Base-by-base conservation (phyloP, 2,888 invertebrate genomes). In the Sinotaia quadrata region DNA sequence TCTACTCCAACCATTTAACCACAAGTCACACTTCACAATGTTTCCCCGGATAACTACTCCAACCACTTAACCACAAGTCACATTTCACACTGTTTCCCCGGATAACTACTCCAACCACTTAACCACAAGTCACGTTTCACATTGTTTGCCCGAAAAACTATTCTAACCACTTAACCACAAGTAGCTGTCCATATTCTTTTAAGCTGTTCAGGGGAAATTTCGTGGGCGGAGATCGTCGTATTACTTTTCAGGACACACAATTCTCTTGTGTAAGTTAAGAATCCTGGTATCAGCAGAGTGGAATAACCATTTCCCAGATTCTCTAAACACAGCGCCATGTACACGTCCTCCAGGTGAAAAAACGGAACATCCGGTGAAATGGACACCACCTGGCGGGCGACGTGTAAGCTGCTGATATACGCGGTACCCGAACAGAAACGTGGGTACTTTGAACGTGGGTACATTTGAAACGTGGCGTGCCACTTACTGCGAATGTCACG, bases 291-390 rank as follows among this genome's bases (percentile, higher is more conserved):
- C 0, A 29, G 18, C 2, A 57, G 18, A 12, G 81, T 12, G 31
- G 69, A 44, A 68, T 56, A 21, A 31, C 37, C 2, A 10, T 29
- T 75, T 0, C 79, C 76, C 10, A 82, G 71, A 72, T 68, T 70
- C 31, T 67, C 66, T 7, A 78, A 68, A 52, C 83, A 83, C 36
- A 82, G 58, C 2, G 80, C 71, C 0, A 82, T 72, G 58, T 81
- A 84, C n/a, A 83, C 80, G 59, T 84, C 84, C 62, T 84, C 84
- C 51, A 83, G 65, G 67, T 81, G 77, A 54, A 83, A 82, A 68
- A 81, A 82, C 0, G 84, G 84, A 0, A 82, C 73, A 59, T 74
- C 65, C 2, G 72, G 73, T 4, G 83, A 83, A 2, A 79, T 61
- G 7, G 74, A 67, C 21, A 75, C 72, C 7, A 84, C 67, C 44